Conservation (phyloP, 2,888 invertebrate genomes). For the Synanthedon formicaeformis region DNA sequence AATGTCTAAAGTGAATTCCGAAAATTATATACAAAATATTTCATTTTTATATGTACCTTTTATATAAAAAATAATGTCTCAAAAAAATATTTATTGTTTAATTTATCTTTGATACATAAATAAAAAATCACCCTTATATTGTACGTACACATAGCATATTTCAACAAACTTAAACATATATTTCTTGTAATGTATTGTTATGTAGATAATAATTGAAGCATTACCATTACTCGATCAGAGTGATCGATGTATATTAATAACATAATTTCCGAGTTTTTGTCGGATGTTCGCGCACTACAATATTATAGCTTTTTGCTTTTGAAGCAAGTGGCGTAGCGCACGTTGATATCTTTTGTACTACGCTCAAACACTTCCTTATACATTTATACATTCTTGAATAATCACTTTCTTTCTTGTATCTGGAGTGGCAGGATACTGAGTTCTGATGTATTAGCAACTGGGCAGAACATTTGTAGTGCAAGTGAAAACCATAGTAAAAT, state of each 20-base stretch:
- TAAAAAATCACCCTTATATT: no score
- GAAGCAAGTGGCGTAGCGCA: conserved; percentile 15
- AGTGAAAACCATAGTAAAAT: background rate
- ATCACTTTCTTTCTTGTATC: no score
- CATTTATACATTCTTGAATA: background rate
- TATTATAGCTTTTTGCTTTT: background rate
- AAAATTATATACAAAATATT: no score
- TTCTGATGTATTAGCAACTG: background rate
- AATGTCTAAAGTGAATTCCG: no score
- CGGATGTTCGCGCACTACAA: background rate
- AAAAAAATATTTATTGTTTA: no score
- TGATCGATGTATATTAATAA: background rate
- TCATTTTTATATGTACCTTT: no score
- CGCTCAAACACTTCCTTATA: background rate
- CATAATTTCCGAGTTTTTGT: background rate
- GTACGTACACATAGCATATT: no score
- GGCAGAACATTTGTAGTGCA: background rate
- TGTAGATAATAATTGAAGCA: background rate
- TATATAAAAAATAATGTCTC: no score
- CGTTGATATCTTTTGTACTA: conserved; percentile 64
- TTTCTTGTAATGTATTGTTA: no score
- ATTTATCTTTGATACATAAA: no score
- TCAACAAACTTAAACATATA: no score
- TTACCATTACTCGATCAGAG: background rate
- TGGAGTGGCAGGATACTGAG: background rate